Conservation (phyloP, 2,797 vertebrate species). For the Valencia hispanica region DNA sequence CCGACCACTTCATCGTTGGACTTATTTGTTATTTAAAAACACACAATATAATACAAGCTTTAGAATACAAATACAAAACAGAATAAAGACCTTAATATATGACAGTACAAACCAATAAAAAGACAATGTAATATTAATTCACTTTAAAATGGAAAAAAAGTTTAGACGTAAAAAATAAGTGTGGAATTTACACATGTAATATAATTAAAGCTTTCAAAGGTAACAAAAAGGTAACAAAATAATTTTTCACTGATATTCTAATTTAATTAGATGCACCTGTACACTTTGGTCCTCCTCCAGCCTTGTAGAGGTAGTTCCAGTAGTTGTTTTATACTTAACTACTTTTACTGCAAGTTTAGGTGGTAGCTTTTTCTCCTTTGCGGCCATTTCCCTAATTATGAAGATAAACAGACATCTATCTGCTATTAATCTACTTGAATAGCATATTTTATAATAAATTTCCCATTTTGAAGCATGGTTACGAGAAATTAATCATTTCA, state of each 20-base stretch:
- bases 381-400: background rate
- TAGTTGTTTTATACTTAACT: background rate
- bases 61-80: conserved; percentile 1
- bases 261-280: background rate
- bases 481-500: background rate
- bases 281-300: background rate
- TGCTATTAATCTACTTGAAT: no score
- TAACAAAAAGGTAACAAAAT: no score
- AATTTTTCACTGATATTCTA: background rate
- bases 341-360: background rate
- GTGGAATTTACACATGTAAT: background rate
- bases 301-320: background rate
- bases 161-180: background rate
- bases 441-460: background rate
- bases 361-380: background rate
- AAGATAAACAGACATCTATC: background rate
- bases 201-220: background rate
- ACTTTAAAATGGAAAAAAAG: background rate
- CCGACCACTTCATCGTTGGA: background rate
- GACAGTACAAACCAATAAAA: background rate
- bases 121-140: background rate
- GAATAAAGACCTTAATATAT: background rate
- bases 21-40: background rate
- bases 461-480: background rate
- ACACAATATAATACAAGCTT: background rate